phyloP scores from a whole-genome alignment of 2,797 vertebrate genomes.

The Rhabdomys pumilio region DNA sequence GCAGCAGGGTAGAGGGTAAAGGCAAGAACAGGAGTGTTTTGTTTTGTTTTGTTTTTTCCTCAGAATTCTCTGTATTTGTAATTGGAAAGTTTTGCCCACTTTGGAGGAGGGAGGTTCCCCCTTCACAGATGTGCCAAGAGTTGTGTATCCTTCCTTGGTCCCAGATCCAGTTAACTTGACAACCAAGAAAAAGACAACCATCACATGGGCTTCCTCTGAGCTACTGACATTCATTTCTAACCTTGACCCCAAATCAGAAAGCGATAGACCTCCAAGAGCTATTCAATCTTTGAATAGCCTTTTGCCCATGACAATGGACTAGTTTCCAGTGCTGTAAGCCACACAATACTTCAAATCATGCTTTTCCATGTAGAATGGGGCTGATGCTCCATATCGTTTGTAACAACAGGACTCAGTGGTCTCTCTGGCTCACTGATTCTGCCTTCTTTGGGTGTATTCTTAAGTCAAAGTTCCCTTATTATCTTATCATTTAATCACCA shows the following conservation, averaged over 20 bases:
- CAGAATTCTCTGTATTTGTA: not conserved
- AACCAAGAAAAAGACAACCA: not conserved
- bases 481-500: too few relatives aligned
- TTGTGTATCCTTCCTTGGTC: not conserved
- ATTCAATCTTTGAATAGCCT: not conserved
- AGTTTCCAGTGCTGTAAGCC: not conserved
- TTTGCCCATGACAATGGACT: not conserved
- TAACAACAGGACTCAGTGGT: not conserved
- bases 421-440: not conserved
- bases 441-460: not conserved
- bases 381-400: not conserved
- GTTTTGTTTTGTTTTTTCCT: not conserved
- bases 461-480: not conserved
- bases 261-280: too few relatives aligned
- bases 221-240: not conserved
- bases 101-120: too few relatives aligned
- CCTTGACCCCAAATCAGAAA: not conserved
- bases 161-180: not conserved
- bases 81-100: not conserved
- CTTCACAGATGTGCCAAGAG: not conserved
- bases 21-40: not conserved
- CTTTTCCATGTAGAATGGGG: not conserved
- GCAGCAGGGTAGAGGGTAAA: too few relatives aligned
- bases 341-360: not conserved
- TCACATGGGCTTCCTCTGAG: not conserved